These are phyloP conservation scores for Zosterops borbonicus DNA, from an alignment of 2,113 vertebrate genomes.

Conservation along the genomic window DNA sequence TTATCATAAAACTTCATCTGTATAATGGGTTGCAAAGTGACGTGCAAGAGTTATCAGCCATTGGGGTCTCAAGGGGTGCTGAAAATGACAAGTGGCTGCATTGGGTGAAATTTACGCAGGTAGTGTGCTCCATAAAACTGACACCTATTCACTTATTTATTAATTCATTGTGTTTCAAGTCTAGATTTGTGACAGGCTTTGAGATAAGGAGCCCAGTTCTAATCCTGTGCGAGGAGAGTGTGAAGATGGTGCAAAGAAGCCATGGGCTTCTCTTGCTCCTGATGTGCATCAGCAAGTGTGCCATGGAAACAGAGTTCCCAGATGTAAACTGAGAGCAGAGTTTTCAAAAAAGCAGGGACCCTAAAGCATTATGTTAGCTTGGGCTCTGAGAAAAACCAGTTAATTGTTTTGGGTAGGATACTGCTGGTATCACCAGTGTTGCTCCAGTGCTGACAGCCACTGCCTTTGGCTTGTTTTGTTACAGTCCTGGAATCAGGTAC, in stretches of 20 bases:
- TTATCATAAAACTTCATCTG: conserved; percentile 30
- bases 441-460: neutral
- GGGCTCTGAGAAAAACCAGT: neutral
- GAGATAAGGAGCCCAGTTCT: neutral
- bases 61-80: conserved; percentile 13
- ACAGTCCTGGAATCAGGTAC: neutral
- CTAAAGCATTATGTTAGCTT: neutral
- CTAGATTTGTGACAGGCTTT: conserved; percentile 40
- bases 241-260: neutral
- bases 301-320: neutral
- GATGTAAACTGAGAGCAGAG: neutral
- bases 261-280: neutral
- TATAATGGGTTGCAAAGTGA: conserved; percentile 22
- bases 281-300: neutral
- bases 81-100: conserved; percentile 26
- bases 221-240: rapidly evolving
- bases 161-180: conserved; percentile 48
- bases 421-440: neutral
- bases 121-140: conserved; percentile 26
- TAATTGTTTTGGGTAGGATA: neutral
- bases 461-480: neutral
- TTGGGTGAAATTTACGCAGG: conserved; percentile 29
- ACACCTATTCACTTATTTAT: conserved; percentile 47
- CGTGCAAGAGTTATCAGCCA: neutral
- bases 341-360: neutral